Conservation (phyloP, 2,797 vertebrate species). For the Knipowitschia caucasica region DNA sequence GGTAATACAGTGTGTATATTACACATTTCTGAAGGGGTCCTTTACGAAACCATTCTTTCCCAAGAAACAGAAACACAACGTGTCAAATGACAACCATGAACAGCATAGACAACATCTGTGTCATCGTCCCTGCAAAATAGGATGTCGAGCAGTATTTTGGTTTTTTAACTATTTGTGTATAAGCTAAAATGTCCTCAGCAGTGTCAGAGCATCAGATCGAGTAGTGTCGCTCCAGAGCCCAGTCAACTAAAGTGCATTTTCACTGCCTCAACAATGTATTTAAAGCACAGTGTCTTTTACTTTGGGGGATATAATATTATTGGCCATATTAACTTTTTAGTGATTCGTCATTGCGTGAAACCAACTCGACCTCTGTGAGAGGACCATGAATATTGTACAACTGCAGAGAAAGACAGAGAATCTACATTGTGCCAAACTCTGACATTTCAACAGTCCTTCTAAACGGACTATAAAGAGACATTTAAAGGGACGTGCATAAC, state of each 20-base stretch:
- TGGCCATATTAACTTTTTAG: slow-evolving; percentile 85
- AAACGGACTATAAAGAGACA: slow-evolving; percentile 57
- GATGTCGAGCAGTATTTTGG: slow-evolving; percentile 85
- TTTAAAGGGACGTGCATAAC: slow-evolving; percentile 41
- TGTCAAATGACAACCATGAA: slow-evolving; percentile 44
- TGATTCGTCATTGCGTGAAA: slow-evolving; percentile 86
- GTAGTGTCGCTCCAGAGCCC: slow-evolving; percentile 81
- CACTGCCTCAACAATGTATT: slow-evolving; percentile 96
- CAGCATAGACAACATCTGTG: slow-evolving; percentile 50
- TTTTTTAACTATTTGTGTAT: slow-evolving; percentile 82
- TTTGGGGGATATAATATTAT: slow-evolving; percentile 83
- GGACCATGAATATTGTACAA: slow-evolving; percentile 52
- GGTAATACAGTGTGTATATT: slow-evolving; percentile 90
- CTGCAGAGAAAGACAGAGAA: slow-evolving; percentile 38
- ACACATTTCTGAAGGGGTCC: slow-evolving; percentile 84
- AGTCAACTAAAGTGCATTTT: slow-evolving; percentile 92
- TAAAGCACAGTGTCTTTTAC: slow-evolving; percentile 87
- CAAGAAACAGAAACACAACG: slow-evolving; percentile 55
- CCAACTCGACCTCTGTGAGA: slow-evolving; percentile 71
- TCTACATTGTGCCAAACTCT: slow-evolving; percentile 78
- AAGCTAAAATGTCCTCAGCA: slow-evolving; percentile 80
- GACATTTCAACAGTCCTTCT: slow-evolving; percentile 58
- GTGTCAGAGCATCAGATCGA: slow-evolving; percentile 69
- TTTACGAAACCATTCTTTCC: slow-evolving; percentile 84
- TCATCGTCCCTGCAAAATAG: slow-evolving; percentile 76